Percentiles rank a stretch among this genome's conserved stretches.
phyloP scores from a whole-genome alignment of 2,113 vertebrate genomes.

The Cnemophilus loriae region DNA sequence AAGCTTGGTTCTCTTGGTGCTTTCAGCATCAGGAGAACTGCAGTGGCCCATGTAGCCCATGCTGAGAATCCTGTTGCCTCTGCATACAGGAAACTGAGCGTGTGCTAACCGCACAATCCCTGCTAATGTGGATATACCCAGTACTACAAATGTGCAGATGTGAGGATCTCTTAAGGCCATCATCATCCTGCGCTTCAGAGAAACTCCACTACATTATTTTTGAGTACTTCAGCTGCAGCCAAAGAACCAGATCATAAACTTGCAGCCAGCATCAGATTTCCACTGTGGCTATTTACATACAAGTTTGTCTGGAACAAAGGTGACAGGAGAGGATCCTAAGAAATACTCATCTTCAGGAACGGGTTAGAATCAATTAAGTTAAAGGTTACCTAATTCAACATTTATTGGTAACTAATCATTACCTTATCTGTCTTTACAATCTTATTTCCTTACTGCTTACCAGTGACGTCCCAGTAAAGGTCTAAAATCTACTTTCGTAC shows the following conservation, averaged over 20 bases:
- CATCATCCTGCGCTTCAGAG: not conserved
- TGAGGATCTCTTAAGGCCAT: not conserved
- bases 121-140: not conserved
- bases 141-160: not conserved
- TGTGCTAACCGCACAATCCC: not conserved
- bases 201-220: not conserved
- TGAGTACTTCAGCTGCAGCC: not conserved
- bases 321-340: not conserved
- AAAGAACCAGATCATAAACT: not conserved
- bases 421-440: not conserved
- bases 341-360: not conserved
- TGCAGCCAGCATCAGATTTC: not conserved
- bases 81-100: rapidly evolving
- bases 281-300: not conserved
- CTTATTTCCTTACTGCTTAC: not conserved
- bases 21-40: not conserved
- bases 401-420: not conserved
- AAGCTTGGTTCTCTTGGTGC: not conserved
- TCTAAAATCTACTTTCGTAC: not conserved
- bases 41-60: not conserved
- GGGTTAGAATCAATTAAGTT: not conserved
- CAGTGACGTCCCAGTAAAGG: not conserved
- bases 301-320: not conserved
- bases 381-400: not conserved
- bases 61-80: not conserved